phyloP scores from a whole-genome alignment of 2,888 invertebrate genomes.

The Lasioglossum leucozonium region DNA sequence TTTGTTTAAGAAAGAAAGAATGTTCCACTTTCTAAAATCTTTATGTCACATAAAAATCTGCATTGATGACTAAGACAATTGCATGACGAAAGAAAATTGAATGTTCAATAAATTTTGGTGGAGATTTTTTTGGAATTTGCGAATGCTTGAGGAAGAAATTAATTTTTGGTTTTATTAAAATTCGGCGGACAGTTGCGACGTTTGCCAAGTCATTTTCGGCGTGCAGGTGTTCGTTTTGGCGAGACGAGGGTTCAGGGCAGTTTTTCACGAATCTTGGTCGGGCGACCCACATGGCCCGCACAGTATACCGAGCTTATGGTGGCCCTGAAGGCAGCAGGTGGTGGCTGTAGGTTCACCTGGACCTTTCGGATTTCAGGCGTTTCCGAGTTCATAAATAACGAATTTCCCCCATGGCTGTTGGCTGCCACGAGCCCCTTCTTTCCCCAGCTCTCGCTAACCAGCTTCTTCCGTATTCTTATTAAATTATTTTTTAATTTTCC shows the following conservation, averaged over 20 bases:
- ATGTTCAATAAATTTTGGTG: not conserved
- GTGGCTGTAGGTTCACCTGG: constrained; percentile 75
- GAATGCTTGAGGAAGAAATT: no score
- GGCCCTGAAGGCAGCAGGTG: constrained; percentile 76
- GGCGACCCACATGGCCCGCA: constrained; percentile 51
- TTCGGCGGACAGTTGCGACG: constrained; percentile 20
- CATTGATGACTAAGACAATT: not conserved
- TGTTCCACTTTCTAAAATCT: no score
- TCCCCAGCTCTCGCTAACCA: not conserved
- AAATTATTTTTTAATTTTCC: constrained; percentile 51
- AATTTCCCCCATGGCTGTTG: constrained; percentile 33
- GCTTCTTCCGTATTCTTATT: constrained; percentile 34
- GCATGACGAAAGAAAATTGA: not conserved
- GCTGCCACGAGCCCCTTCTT: not conserved
- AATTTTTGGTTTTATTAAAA: not conserved
- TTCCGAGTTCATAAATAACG: constrained; percentile 70
- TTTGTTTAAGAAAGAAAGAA: not conserved
- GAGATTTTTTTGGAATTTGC: not conserved
- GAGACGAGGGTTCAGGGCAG: constrained; percentile 52
- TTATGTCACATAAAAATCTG: no score
- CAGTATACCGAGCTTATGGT: constrained; percentile 33
- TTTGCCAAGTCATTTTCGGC: constrained; percentile 54
- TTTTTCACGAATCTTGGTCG: constrained; percentile 63
- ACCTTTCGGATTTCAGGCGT: constrained; percentile 63
- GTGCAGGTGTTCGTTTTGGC: constrained; percentile 63